Evolutionary conservation across 2,113 vertebrate species (phyloP).

Genomic region (Pavo muticus): DNA sequence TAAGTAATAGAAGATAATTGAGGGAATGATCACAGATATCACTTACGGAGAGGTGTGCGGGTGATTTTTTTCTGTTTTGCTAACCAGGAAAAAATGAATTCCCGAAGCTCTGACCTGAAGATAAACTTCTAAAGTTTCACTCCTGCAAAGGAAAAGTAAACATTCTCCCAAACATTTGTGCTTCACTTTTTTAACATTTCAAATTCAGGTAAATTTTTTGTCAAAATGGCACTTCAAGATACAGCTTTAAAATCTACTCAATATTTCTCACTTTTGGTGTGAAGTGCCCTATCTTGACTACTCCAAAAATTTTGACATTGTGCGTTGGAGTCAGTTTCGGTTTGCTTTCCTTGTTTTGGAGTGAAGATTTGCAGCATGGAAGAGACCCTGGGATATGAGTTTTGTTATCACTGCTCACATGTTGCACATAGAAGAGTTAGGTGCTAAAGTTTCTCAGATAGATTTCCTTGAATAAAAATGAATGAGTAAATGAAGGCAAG

Average conservation of each 20-base stretch:
- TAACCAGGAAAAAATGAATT: neutral
- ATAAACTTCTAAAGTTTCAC: neutral
- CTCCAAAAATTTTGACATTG: neutral
- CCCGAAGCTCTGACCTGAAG: neutral
- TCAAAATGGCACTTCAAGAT: neutral
- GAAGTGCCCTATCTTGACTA: neutral
- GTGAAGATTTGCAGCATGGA: neutral
- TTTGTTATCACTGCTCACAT: neutral
- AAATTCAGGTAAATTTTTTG: neutral
- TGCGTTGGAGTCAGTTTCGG: neutral
- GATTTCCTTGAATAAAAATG: neutral
- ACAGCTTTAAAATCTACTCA: neutral
- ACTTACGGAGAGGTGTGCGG: neutral
- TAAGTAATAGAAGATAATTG: neutral
- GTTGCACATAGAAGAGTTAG: neutral
- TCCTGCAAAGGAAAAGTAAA: neutral
- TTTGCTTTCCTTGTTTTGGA: neutral
- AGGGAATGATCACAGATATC: neutral
- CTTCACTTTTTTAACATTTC: neutral
- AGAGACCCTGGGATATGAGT: neutral
- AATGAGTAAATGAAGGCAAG: neutral
- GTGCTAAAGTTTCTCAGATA: neutral
- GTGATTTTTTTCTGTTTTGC: neutral
- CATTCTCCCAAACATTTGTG: neutral
- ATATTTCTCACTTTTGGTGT: neutral